Evolutionary conservation across 1,140 invertebrate species (phyloP), one percentile per base, ranked within the genome.

Genomic region (Drosophila oshimai): DNA sequence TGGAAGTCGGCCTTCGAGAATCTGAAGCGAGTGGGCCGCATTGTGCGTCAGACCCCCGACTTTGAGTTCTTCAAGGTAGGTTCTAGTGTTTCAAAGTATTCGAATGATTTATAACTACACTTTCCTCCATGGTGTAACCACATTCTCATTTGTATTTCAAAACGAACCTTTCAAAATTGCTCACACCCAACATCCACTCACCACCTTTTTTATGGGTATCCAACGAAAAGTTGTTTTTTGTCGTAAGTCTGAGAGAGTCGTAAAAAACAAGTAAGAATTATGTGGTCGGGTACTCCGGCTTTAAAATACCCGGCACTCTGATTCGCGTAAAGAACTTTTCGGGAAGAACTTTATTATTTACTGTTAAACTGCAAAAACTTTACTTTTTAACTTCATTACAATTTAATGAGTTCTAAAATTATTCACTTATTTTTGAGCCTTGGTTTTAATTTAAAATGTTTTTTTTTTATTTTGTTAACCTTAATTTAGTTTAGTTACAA

Each of bases 1-100:
- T 95, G 95, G 93, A 93, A 92, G 36, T 92, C 94, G 0, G 95
- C 94, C 1, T 91, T 94, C 1, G 91, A 91, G 13, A 94, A 92
- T 7, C 80, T 95, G 1, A 78, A 83, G 13, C 92, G 92, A 17
- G 90, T 95, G 3, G 92, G 93, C 12, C 91, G 89, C 15, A 92
- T 93, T 31, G 78, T 93, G 17, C 92, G 90, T 28, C 90, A 92
- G 39, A 92, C 89, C 7, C 86, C 91, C 2, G 91, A 92, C 5
- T 94, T 93, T 77, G 93, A 93, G 9, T 90, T 92, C 29, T 94
- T 93, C 75, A 93, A 93, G 79, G 92, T 92, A 78, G 70, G 72
- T 76, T 20, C 10, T 17, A n/a, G n/a, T 4, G 7, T 15, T 15
- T 6, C 0, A n/a, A 26, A 3, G 2, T n/a, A 1, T 26, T 10